A percentile compares a stretch with the other conserved stretches of the same genome.
phyloP scores from a whole-genome alignment of 2,797 vertebrate genomes.

The Simalia tracyae region DNA sequence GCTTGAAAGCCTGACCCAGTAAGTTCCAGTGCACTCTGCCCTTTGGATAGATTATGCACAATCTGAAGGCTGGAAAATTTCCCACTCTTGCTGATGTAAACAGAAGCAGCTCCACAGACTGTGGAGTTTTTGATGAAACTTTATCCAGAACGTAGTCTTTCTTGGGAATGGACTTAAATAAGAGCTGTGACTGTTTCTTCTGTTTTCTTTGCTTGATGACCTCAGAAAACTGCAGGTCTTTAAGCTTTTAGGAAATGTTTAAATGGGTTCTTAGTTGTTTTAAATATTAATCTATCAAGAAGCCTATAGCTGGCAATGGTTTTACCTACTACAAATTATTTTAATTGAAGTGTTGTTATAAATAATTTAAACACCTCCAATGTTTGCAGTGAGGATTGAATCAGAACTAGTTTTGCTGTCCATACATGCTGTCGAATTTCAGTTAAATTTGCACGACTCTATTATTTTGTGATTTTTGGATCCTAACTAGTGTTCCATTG shows the following conservation, averaged over 20 bases:
- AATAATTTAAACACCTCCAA: constrained; percentile 28
- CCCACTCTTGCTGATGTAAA: constrained; percentile 49
- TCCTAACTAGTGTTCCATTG: not conserved
- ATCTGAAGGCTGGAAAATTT: constrained; percentile 31
- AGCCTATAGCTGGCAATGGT: not conserved
- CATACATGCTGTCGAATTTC: not conserved
- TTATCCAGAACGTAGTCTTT: constrained; percentile 35
- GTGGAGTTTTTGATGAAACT: constrained; percentile 22
- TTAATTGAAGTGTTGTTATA: constrained; percentile 30
- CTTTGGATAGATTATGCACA: constrained; percentile 31
- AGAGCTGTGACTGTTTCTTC: constrained; percentile 42
- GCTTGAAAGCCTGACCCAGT: constrained; percentile 26
- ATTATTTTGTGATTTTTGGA: not conserved
- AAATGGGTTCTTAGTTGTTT: constrained; percentile 8
- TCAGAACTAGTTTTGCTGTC: constrained; percentile 30
- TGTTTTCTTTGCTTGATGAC: constrained; percentile 37
- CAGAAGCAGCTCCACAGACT: constrained; percentile 51
- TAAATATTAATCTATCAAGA: not conserved
- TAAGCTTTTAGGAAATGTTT: not conserved
- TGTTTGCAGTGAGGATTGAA: not conserved
- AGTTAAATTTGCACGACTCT: not conserved
- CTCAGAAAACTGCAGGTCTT: not conserved
- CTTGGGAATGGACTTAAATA: constrained; percentile 19
- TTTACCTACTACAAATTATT: constrained; percentile 3
- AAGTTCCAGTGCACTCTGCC: constrained; percentile 40